Conservation (phyloP, 1,140 invertebrate genomes). For the Cardiocondyla obscurior region DNA sequence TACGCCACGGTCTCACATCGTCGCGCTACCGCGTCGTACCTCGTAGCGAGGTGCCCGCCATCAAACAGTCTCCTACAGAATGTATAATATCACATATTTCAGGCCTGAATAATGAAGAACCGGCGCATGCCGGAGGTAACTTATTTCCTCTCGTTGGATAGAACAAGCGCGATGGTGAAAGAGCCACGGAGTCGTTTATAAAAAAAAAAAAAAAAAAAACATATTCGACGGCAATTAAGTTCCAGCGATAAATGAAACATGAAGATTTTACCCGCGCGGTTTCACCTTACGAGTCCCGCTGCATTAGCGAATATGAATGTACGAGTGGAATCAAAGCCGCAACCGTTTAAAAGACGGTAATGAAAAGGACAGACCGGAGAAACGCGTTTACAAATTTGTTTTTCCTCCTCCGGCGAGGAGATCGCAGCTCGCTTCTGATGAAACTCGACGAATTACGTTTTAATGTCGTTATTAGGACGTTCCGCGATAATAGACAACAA, state of each 20-base stretch:
- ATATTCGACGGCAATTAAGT: background rate
- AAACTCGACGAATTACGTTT: background rate
- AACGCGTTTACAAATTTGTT: background rate
- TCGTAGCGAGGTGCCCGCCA: constrained; percentile 33
- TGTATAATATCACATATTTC: constrained; percentile 55
- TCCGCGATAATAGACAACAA: background rate
- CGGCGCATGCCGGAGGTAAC: background rate
- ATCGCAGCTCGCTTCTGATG: no score
- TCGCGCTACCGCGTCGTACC: background rate
- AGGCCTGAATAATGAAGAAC: constrained; percentile 36
- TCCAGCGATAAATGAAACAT: background rate
- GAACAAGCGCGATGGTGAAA: background rate
- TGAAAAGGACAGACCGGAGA: background rate
- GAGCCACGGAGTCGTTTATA: no score
- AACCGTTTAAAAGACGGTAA: background rate
- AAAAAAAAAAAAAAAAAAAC: no score
- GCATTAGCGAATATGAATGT: background rate
- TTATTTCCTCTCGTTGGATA: background rate
- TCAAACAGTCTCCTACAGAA: constrained; percentile 61
- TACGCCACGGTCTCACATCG: constrained; percentile 56
- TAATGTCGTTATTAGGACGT: background rate
- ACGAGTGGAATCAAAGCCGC: background rate
- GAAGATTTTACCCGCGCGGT: background rate
- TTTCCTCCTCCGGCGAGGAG: background rate
- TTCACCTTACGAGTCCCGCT: background rate